Evolutionary conservation across 1,140 invertebrate genomes (phyloP), one percentile per base, ranked within the genome.

Genomic region (Chionoecetes opilio): DNA sequence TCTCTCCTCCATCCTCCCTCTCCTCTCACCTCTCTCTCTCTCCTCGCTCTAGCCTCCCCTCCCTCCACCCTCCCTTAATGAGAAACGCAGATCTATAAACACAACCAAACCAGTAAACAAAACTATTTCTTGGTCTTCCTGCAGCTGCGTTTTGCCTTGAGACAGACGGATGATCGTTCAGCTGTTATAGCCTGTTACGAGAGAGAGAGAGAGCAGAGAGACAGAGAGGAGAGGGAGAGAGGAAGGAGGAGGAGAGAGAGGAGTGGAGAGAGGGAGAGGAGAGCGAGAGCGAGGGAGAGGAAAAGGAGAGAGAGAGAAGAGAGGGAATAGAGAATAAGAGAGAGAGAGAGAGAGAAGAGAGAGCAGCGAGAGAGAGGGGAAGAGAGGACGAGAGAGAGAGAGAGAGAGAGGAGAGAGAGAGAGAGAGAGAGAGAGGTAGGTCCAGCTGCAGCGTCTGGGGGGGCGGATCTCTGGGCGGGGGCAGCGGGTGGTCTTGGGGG

Each of bases 341-440:
- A 46, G 21, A 91, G 89, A 63, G n/a, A n/a, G n/a, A 75, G n/a
- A 21, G 53, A 63, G 53, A 63, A 46, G 14, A 46, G 41, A 14
- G n/a, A n/a, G n/a, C n/a, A n/a, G n/a, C n/a, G 53, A 63, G 53
- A 63, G 53, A 63, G 21, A 75, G 63, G 6, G n/a, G n/a, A 26
- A 75, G 63, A 87, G 85, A 87, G 85, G 26, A 31, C 14, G 31
- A 87, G 85, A 87, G n/a, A 87, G 85, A 87, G 46, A 87, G 63
- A 75, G n/a, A 75, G n/a, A 75, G 63, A 75, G n/a, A n/a, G 41
- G 14, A 46, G 63, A 75, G 63, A 75, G 63, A 75, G 63, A 75
- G 63, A 75, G 63, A 75, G 63, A 75, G 63, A 75, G 63, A 75
- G 63, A 37, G 85, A 87, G 85, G 34, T 29, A 34, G 85, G 1